Evolutionary conservation across 2,113 vertebrate genomes (phyloP), one percentile per base, ranked within the genome.

Genomic region (Martes martes): DNA sequence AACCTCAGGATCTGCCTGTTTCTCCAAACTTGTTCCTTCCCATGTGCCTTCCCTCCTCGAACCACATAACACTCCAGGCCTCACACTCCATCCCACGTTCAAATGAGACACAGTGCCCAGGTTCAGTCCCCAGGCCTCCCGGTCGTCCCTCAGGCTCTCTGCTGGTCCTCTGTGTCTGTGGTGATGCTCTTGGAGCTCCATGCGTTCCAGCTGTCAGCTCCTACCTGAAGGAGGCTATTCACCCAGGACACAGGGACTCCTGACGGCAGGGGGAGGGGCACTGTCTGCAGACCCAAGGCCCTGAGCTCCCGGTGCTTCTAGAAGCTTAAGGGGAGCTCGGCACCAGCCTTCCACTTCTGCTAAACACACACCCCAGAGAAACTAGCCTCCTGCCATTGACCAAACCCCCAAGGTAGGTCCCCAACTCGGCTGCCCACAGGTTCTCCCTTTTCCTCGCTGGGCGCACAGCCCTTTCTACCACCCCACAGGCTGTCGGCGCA

Each of bases 391-490:
- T 24, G 63, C 6, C 2, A 24, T 24, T n/a, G n/a, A 16, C 15
- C 9, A 2, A 2, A 47, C 59, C n/a, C 23, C 1, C 1, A 59
- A 23, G n/a, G 23, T n/a, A 3, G 7, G 67, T 7, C 42, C 52
- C 7, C 2, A 3, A 6, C 15, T 3, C 3, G 0, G 69, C 6
- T 7, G 2, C 21, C 52, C 9, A 8, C 33, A 2, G 23, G 10
- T 39, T 21, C 31, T 13, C 21, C 57, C 71, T 2, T 1, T 8
- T 59, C 19, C 47, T 0, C 3, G 6, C 15, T 0, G 0, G 67
- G 24, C 0, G 9, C 42, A 4, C 1, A 1, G 36, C 15, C 1
- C 15, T 5, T 2, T 21, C 2, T 0, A 6, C 1, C 3, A 9
- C 2, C 24, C n/a, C 82, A 61, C 59, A 1, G 23, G 59, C 14